Evolutionary conservation across 2,113 vertebrate species (phyloP), one percentile per base, ranked within the genome.

Genomic region (Strix uralensis): DNA sequence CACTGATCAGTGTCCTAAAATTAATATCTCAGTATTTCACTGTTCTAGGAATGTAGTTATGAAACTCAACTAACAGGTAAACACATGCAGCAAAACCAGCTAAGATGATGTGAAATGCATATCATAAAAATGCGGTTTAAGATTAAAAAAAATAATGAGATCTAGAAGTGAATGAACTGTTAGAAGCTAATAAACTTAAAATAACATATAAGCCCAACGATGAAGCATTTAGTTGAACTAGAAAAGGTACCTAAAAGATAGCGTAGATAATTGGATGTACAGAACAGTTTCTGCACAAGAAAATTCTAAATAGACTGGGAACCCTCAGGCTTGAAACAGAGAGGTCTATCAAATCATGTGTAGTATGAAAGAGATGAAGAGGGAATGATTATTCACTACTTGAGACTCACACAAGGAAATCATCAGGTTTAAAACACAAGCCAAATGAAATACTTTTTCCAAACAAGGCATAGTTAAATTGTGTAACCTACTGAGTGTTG

Each of bases 391-490:
- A 87, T 92, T 89, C 86, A 57, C 63, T 81, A 32, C 69, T 95
- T 55, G 77, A 92, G 59, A 78, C 83, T 88, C 94, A 92, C 96
- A 95, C 91, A 94, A 95, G 96, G 95, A 97, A 97, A 91, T 81
- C 51, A 97, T 97, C 96, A 96, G 80, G 72, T 95, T 96, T 88
- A 89, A 94, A 91, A 62, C 44, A 42, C 51, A 84, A 92, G 89
- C 96, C 94, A 92, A 96, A 97, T 91, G 94, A 97, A 96, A 95
- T 94, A 94, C 90, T 91, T 96, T 88, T 81, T 59, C 91, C 81
- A 96, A 96, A 96, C 73, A 92, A 96, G 94, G 86, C 95, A 86
- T 54, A 78, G 73, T 84, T 78, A 96, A 96, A 92, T 94, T 96
- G 81, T 95, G 83, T 95, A 95, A 96, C 94, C 92, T 62, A 74